Evolutionary conservation across 2,797 vertebrate species (phyloP).

Genomic region (Mallotus villosus): DNA sequence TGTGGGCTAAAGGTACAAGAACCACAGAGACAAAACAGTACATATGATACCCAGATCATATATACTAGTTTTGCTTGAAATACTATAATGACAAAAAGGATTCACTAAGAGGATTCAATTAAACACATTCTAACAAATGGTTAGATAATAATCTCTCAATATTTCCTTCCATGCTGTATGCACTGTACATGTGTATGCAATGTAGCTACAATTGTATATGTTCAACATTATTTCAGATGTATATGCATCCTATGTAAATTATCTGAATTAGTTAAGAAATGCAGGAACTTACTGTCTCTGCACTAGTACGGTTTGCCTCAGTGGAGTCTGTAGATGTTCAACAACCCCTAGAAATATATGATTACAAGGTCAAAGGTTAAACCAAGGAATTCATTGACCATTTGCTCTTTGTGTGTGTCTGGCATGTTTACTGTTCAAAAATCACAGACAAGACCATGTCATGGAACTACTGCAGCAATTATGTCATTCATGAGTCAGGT

Average conservation of each 20-base stretch:
- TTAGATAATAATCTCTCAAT: too few relatives aligned
- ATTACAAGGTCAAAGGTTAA: not conserved
- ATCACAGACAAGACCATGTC: not conserved
- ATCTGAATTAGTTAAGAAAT: not conserved
- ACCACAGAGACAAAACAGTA: too few relatives aligned
- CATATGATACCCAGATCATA: too few relatives aligned
- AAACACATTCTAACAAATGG: too few relatives aligned
- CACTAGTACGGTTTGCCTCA: not conserved
- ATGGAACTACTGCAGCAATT: not conserved
- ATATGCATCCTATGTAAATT: too few relatives aligned
- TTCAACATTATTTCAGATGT: not conserved
- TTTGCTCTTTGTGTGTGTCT: not conserved
- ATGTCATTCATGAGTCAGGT: too few relatives aligned
- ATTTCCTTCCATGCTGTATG: too few relatives aligned
- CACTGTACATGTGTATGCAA: not conserved
- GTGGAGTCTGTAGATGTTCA: not conserved
- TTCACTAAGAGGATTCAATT: too few relatives aligned
- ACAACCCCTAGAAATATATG: not conserved
- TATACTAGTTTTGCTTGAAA: too few relatives aligned
- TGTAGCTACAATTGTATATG: not conserved
- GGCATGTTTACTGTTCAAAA: not conserved
- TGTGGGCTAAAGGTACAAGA: too few relatives aligned
- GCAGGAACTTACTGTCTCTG: not conserved
- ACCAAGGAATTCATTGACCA: not conserved
- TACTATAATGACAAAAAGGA: too few relatives aligned